Evolutionary conservation across 2,113 vertebrate species (phyloP).

Genomic region (Daubentonia madagascariensis): DNA sequence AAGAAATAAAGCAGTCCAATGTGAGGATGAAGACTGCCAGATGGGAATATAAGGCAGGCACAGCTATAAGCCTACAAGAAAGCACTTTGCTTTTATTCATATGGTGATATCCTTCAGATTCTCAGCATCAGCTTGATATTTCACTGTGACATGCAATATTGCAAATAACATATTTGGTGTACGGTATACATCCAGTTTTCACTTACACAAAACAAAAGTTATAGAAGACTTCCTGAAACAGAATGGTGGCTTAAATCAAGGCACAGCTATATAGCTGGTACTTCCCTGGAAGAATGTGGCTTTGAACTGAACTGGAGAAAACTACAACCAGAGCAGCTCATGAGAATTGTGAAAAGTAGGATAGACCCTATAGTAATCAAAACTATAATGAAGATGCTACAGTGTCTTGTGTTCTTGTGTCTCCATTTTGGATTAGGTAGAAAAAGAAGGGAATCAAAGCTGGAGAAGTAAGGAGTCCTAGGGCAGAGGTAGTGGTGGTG

Average conservation of each 20-base stretch:
- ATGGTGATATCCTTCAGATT: not conserved
- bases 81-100: constrained; percentile 22
- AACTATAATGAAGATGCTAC: not conserved
- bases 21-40: not conserved
- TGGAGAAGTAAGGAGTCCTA: not conserved
- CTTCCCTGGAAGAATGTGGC: constrained; percentile 34
- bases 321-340: not conserved
- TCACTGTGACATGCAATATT: not conserved
- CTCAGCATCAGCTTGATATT: not conserved
- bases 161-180: not conserved
- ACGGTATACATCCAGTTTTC: not conserved
- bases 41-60: not conserved
- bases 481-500: not conserved
- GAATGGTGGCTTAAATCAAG: constrained; percentile 18
- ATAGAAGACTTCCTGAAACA: constrained; percentile 6
- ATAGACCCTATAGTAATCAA: not conserved
- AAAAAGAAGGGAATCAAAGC: constrained; percentile 26
- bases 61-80: not conserved
- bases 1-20: constrained; percentile 3
- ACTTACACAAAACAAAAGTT: not conserved
- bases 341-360: constrained; percentile 1
- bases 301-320: constrained; percentile 10
- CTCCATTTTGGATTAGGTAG: not conserved
- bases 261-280: not conserved
- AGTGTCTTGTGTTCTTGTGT: not conserved